A percentile compares a stretch with the other conserved stretches of the same genome.
phyloP scores from a whole-genome alignment of 1,140 invertebrate species.

The Temnothorax nylanderi region DNA sequence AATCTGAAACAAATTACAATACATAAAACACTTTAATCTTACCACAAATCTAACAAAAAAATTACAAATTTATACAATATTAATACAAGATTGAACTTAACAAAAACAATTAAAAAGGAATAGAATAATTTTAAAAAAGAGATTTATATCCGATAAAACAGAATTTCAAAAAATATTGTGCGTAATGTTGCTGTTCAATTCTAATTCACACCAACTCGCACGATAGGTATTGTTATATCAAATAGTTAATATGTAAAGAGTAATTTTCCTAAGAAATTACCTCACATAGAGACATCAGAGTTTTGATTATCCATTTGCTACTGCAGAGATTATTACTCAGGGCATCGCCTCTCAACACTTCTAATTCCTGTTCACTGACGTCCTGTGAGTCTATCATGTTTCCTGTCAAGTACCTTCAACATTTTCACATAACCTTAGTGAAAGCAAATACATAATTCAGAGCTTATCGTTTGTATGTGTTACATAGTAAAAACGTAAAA shows the following conservation, averaged over 20 bases:
- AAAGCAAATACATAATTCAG: not conserved
- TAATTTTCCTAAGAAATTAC: constrained; percentile 68
- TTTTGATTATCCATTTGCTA: constrained; percentile 90
- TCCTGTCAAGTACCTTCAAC: not conserved
- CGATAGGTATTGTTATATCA: not conserved
- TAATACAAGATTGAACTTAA: not conserved
- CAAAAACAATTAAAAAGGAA: not conserved
- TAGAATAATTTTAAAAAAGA: not conserved
- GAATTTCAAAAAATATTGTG: not conserved
- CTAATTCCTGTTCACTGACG: constrained; percentile 83
- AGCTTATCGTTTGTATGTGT: not conserved
- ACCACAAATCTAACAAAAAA: constrained; percentile 28
- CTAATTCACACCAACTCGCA: not conserved
- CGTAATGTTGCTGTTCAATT: not conserved
- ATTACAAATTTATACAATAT: too few relatives aligned
- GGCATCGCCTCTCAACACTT: constrained; percentile 89
- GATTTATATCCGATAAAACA: not conserved
- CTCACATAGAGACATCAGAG: constrained; percentile 85
- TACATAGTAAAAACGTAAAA: too few relatives aligned
- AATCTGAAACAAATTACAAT: constrained; percentile 68
- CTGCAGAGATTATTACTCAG: constrained; percentile 92
- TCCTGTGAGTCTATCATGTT: constrained; percentile 77
- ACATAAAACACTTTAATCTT: not conserved
- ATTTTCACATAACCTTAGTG: not conserved
- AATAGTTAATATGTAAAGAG: not conserved